Conservation (phyloP, 2,888 invertebrate genomes). For the Mythimna ferrago region DNA sequence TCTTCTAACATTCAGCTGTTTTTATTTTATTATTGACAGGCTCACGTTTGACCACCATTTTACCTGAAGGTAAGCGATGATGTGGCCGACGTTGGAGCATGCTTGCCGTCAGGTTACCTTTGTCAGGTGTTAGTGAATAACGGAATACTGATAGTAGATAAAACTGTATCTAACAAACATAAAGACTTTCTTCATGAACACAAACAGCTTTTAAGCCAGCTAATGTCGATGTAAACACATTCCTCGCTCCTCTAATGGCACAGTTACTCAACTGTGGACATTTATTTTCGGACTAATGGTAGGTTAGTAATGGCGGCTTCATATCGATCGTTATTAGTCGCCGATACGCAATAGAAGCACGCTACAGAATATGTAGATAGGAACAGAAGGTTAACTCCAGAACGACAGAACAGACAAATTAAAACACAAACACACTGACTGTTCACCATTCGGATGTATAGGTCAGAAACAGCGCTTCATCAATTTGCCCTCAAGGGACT, state of each 20-base stretch:
- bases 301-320: slow-evolving; percentile 46
- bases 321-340: slow-evolving; percentile 57
- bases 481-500: too few relatives aligned
- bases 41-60: too few relatives aligned
- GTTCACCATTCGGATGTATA: too few relatives aligned
- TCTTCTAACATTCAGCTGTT: not conserved
- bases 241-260: slow-evolving; percentile 28
- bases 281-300: slow-evolving; percentile 60
- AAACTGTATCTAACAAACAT: not conserved
- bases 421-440: too few relatives aligned
- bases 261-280: slow-evolving; percentile 39
- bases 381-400: slow-evolving; percentile 18
- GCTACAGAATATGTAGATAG: too few relatives aligned
- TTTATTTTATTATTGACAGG: too few relatives aligned
- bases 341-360: slow-evolving; percentile 22
- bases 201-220: slow-evolving; percentile 1
- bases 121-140: not conserved
- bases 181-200: not conserved
- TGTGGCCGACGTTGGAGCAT: too few relatives aligned
- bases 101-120: too few relatives aligned
- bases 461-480: too few relatives aligned
- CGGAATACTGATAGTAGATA: not conserved
- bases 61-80: too few relatives aligned
- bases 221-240: slow-evolving; percentile 20
- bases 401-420: not conserved